Evolutionary conservation across 53 echinoderm and acorn worm species (phyloP).

Genomic region (Hippasteria phrygiana): DNA sequence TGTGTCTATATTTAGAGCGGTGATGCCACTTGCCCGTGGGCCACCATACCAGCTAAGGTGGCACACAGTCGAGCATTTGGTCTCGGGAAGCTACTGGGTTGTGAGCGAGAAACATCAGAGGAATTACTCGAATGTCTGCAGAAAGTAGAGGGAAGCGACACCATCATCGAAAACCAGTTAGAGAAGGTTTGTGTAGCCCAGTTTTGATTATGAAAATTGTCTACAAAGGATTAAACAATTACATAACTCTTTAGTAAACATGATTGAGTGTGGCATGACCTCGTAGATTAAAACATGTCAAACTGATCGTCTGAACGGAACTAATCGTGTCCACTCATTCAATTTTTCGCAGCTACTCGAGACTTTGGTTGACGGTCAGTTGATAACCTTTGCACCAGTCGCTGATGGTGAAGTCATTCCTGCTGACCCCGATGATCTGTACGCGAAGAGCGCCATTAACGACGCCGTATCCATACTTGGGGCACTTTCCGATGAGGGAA

Average conservation of each 20-base stretch:
- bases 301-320: neutral
- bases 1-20: neutral
- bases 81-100: conserved; percentile 33
- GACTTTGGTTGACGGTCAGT: neutral
- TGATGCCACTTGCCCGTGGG: neutral
- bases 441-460: conserved; percentile 57
- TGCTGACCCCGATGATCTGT: conserved; percentile 7
- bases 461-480: conserved; percentile 48
- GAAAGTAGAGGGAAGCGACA: neutral
- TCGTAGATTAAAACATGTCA: neutral
- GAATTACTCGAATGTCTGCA: conserved; percentile 56
- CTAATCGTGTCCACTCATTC: neutral
- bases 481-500: conserved; percentile 40
- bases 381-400: conserved; percentile 10
- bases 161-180: conserved; percentile 8
- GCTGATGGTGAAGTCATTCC: conserved; percentile 54
- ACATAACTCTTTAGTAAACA: neutral
- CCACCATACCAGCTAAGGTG: neutral
- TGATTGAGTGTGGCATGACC: neutral
- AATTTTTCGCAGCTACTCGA: neutral
- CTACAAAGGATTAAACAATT: neutral
- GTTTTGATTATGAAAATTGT: neutral
- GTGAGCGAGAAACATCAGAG: conserved; percentile 9
- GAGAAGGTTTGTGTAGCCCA: neutral
- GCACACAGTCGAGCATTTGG: neutral